Evolutionary conservation across 2,113 vertebrate species (phyloP).

Genomic region (Ariopsis seemanni): DNA sequence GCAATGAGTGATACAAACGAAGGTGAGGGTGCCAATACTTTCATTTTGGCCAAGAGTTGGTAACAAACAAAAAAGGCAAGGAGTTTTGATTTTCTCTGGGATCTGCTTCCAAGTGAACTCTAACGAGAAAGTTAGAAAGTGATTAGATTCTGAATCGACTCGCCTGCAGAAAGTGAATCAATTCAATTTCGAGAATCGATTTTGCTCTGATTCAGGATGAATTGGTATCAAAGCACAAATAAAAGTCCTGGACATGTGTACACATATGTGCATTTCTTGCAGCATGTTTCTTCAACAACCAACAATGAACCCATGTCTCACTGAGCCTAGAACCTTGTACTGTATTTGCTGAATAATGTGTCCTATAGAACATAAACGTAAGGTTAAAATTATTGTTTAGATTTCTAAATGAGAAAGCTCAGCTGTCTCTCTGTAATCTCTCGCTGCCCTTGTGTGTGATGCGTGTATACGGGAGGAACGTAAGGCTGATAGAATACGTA

Average conservation of each 20-base stretch:
- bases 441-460: neutral
- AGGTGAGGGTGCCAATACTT: neutral
- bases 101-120: neutral
- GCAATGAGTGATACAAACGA: neutral
- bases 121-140: neutral
- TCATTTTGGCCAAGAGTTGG: no score
- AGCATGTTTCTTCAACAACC: neutral
- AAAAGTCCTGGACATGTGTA: neutral
- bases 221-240: neutral
- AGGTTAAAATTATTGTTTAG: neutral
- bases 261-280: no score
- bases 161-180: neutral
- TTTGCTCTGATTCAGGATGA: neutral
- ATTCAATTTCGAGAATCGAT: neutral
- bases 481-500: slow-evolving; percentile 1
- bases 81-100: neutral
- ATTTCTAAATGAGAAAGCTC: neutral
- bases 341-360: neutral
- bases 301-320: neutral
- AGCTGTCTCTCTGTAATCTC: neutral
- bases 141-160: neutral
- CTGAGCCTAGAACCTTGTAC: neutral
- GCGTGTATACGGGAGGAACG: slow-evolving; percentile 20
- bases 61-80: neutral
- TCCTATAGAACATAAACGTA: neutral